Percentiles rank a stretch among this genome's conserved stretches.
These are phyloP conservation scores for Poecilus cupreus DNA, from an alignment of 2,888 invertebrate species.

Conservation along the genomic window DNA sequence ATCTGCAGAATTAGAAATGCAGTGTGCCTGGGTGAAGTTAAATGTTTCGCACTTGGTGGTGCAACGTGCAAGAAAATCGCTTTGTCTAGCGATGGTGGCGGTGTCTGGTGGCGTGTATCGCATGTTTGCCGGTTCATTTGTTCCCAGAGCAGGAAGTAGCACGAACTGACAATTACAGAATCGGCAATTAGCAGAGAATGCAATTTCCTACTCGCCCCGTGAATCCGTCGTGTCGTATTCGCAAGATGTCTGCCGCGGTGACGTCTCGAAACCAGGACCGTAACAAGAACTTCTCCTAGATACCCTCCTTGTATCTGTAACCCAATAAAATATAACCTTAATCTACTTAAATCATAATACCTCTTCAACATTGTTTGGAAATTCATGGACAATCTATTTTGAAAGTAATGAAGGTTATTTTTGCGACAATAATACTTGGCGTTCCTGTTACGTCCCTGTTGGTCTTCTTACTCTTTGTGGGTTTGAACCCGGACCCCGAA, in stretches of 20 bases:
- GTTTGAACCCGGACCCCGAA: background rate
- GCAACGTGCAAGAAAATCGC: conserved; percentile 32
- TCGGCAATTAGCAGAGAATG: conserved; percentile 57
- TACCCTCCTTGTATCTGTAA: background rate
- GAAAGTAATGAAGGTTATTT: no score
- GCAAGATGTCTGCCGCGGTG: conserved; percentile 29
- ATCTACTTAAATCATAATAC: no score
- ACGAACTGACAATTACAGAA: conserved; percentile 58
- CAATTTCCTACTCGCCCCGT: conserved; percentile 47
- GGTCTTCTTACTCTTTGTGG: background rate
- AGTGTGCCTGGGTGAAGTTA: background rate
- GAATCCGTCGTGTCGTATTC: conserved; percentile 34
- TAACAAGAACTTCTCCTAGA: background rate
- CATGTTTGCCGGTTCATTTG: conserved; percentile 50
- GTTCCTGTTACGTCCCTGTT: background rate
- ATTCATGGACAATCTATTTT: no score
- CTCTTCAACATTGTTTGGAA: no score
- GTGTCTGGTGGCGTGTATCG: conserved; percentile 33
- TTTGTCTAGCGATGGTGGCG: conserved; percentile 4
- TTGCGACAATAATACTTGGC: background rate
- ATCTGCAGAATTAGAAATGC: background rate
- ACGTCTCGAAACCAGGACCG: background rate
- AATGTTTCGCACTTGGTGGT: conserved; percentile 28
- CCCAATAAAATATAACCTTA: no score
- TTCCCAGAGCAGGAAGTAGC: conserved; percentile 39